Base-by-base conservation (phyloP, 23 tunicate genomes). In the Ciona savignyi region DNA sequence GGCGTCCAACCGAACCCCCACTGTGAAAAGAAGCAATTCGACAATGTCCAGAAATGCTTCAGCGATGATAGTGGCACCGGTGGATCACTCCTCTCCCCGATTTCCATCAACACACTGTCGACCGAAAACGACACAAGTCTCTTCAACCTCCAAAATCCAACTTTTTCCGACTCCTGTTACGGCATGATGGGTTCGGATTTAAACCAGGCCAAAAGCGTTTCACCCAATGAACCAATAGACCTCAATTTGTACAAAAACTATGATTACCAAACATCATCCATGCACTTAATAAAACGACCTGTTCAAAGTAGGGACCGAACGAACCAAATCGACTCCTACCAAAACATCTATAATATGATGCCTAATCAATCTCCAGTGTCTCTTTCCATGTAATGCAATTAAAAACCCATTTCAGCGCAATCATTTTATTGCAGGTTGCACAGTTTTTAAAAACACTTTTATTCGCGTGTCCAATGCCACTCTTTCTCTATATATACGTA, bases 51-150 rank as follows among this genome's bases (percentile, higher is more conserved):
- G 2, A 74, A 74, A 61, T n/a, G 26, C 4, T 74, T 30, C 48
- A 74, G 78, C 78, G 78, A 74, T 62, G 78, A 74, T 4, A 74
- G 78, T 60, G 78, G 78, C 29, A 63, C 78, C 20, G 78, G 69
- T 6, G 68, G 78, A 1, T 74, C 78, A 1, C 27, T 63, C 1
- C 32, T 74, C 0, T 74, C 78, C 2, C 78, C 78, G 19, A 33
- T 60, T 27, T 60, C 78, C 1, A 74, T 62, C 42, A 74, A 2
- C 25, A 62, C 23, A 30, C 68, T 25, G 28, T 6, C 72, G 9
- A 6, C 11, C 56, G 56, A 42, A 42, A 42, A 42, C 56, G 56
- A 42, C 56, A n/a, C n/a, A n/a, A 42, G 56, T 15, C 9, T 42
- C 11, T 42, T 6, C 56, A 42, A 42, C 15, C 56, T 42, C 15